Percentiles rank a stretch among this genome's conserved stretches.
phyloP scores from a whole-genome alignment of 2,113 vertebrate species.

The Ictalurus punctatus region DNA sequence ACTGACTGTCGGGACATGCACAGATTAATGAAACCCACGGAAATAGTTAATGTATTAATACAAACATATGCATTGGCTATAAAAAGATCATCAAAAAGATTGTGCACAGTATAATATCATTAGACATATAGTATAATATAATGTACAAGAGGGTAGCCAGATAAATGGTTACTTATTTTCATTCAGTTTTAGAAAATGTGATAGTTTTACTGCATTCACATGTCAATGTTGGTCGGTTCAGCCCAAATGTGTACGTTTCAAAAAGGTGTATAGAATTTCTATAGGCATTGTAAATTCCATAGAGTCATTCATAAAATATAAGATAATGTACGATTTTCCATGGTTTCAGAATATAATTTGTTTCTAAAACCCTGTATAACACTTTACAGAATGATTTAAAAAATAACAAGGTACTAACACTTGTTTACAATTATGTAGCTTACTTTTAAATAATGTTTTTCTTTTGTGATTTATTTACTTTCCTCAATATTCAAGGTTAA shows the following conservation, averaged over 20 bases:
- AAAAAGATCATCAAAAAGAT: not conserved
- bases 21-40: not conserved
- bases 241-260: not conserved
- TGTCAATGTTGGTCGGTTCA: not conserved
- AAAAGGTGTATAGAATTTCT: not conserved
- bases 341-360: not conserved
- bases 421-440: not conserved
- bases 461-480: not conserved
- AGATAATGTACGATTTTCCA: not conserved
- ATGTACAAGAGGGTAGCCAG: not conserved
- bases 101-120: no score
- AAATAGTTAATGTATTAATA: not conserved
- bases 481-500: not conserved
- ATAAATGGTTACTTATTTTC: not conserved
- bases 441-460: not conserved
- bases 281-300: conserved; percentile 8
- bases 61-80: not conserved
- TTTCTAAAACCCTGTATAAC: not conserved
- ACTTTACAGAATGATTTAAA: conserved; percentile 26
- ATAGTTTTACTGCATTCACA: not conserved
- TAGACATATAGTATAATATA: no score
- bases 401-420: conserved; percentile 23
- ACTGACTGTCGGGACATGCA: not conserved
- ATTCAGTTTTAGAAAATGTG: not conserved
- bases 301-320: conserved; percentile 3